phyloP scores from a whole-genome alignment of 2,888 invertebrate species.

The Seira musarum region DNA sequence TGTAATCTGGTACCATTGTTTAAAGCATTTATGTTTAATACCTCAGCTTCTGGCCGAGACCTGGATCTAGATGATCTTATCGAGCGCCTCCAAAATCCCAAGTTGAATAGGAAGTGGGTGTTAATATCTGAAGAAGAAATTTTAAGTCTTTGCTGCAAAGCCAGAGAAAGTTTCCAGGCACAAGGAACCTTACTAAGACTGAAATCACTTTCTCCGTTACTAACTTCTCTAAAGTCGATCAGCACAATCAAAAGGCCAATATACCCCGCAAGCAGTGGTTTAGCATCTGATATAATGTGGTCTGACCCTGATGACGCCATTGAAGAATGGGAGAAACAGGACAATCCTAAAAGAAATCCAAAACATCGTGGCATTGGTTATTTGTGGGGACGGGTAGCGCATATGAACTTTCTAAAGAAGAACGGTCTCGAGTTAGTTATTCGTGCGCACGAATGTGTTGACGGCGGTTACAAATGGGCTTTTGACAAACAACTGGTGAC shows the following conservation, averaged over 20 bases:
- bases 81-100: background rate
- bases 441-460: slow-evolving; percentile 52
- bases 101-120: background rate
- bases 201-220: slow-evolving; percentile 69
- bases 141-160: slow-evolving; percentile 26
- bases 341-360: slow-evolving; percentile 39
- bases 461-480: slow-evolving; percentile 29
- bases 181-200: slow-evolving; percentile 75
- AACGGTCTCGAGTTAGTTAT: slow-evolving; percentile 35
- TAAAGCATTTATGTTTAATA: background rate
- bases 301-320: slow-evolving; percentile 52
- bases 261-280: slow-evolving; percentile 9
- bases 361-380: slow-evolving; percentile 57
- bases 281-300: slow-evolving; percentile 45
- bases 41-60: background rate
- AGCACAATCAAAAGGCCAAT: slow-evolving; percentile 24
- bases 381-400: slow-evolving; percentile 37
- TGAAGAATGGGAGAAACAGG: slow-evolving; percentile 45
- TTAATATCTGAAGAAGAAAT: slow-evolving; percentile 18
- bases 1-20: background rate
- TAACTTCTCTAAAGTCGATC: slow-evolving; percentile 29
- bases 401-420: slow-evolving; percentile 38
- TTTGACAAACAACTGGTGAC: slow-evolving; percentile 38
- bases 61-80: slow-evolving; percentile 23
- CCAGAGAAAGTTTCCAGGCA: slow-evolving; percentile 71